phyloP scores from a whole-genome alignment of 2,888 invertebrate species.

The Zeuzera pyrina region DNA sequence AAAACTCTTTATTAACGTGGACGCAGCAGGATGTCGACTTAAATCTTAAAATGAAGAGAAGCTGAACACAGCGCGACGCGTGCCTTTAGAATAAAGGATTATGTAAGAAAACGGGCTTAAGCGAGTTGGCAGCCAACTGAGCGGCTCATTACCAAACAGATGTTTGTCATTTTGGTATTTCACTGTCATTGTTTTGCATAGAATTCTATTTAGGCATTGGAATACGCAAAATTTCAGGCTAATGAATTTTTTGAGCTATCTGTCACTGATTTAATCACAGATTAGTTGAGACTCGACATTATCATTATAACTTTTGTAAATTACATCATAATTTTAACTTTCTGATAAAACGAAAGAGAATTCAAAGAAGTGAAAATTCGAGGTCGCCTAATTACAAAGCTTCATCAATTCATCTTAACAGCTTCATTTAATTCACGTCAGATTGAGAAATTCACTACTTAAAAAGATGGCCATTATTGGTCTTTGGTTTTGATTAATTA shows the following conservation, averaged over 20 bases:
- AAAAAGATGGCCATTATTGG: too few species aligned
- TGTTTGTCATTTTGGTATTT: conserved; percentile 14
- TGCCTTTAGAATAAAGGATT: conserved; percentile 16
- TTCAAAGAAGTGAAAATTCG: too few species aligned
- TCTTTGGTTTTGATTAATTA: too few species aligned
- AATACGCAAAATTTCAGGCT: background rate
- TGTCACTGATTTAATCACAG: background rate
- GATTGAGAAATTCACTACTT: too few species aligned
- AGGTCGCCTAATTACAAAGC: too few species aligned
- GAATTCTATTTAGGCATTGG: too few species aligned
- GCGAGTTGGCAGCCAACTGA: background rate
- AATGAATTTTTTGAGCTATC: background rate
- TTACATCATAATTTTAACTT: too few species aligned
- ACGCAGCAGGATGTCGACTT: conserved; percentile 19
- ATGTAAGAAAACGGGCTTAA: conserved; percentile 12
- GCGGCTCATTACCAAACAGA: conserved; percentile 13
- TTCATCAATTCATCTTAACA: too few species aligned
- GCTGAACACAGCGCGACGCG: conserved; percentile 11
- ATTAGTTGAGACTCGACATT: background rate
- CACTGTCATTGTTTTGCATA: background rate
- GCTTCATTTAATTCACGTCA: too few species aligned
- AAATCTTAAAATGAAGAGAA: conserved; percentile 25
- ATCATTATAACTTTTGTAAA: too few species aligned
- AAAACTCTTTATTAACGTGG: conserved; percentile 20
- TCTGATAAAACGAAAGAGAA: too few species aligned